These are phyloP conservation scores for Myzus persicae DNA, from an alignment of 1,140 invertebrate species.

Conservation along the genomic window DNA sequence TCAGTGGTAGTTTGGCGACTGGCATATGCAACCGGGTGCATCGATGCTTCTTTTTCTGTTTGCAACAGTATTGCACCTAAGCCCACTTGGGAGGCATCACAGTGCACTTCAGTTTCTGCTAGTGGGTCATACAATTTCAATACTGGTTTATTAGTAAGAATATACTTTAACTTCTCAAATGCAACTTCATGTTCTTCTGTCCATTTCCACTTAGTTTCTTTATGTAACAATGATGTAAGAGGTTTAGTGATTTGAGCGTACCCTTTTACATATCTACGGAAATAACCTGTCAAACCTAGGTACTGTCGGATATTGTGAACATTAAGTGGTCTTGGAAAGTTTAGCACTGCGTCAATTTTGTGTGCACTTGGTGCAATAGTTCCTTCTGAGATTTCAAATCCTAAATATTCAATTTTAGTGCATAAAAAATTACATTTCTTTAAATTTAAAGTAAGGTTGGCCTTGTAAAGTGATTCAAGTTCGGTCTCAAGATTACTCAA, in stretches of 20 bases:
- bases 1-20: not conserved
- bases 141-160: not conserved
- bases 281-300: not conserved
- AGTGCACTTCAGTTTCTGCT: not conserved
- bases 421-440: conserved; percentile 8
- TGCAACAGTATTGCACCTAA: not conserved
- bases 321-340: not conserved
- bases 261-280: not conserved
- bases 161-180: not conserved
- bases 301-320: not conserved
- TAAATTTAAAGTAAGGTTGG: not conserved
- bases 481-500: not conserved
- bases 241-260: not conserved
- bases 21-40: not conserved
- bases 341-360: not conserved
- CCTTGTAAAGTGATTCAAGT: not conserved
- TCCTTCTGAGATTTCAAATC: not conserved
- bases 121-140: not conserved
- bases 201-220: not conserved
- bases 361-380: not conserved
- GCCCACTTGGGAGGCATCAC: not conserved
- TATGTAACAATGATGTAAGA: not conserved
- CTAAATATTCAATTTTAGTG: not conserved
- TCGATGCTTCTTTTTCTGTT: not conserved
- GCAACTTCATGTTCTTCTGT: not conserved